A percentile compares a stretch with the other conserved stretches of the same genome.
These are phyloP conservation scores for Merluccius polli DNA, from an alignment of 2,797 vertebrate species.

Conservation along the genomic window DNA sequence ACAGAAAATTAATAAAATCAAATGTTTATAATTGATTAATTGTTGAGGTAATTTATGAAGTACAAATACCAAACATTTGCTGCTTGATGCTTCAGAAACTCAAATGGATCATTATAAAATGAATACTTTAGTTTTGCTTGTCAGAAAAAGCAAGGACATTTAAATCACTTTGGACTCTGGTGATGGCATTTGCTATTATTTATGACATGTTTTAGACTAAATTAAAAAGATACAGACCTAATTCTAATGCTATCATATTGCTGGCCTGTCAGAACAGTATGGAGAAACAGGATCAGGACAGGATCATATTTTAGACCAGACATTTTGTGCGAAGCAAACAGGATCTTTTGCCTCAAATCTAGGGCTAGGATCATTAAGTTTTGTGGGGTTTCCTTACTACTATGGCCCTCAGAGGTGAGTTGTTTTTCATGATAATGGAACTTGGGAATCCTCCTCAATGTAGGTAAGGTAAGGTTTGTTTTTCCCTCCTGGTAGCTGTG, in stretches of 20 bases:
- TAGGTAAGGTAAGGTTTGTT: slow-evolving; percentile 1
- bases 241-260: slow-evolving; percentile 20
- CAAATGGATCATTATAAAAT: no score
- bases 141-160: no score
- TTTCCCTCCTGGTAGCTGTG: slow-evolving; percentile 23
- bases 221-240: no score
- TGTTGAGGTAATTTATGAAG: no score
- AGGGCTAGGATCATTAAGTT: slow-evolving; percentile 8
- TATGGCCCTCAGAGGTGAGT: slow-evolving; percentile 9
- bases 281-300: slow-evolving; percentile 27
- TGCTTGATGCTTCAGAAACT: no score
- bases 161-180: no score
- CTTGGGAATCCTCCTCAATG: slow-evolving; percentile 7
- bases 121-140: no score
- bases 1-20: no score
- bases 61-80: no score
- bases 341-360: slow-evolving; percentile 13
- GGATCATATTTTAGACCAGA: slow-evolving; percentile 2
- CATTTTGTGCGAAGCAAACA: slow-evolving; percentile 1
- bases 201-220: no score
- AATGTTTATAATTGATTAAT: no score
- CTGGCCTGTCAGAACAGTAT: slow-evolving; percentile 10
- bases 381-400: slow-evolving; percentile 1
- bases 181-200: no score
- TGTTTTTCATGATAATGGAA: slow-evolving; percentile 25